Evolutionary conservation across 2,113 vertebrate genomes (phyloP), one percentile per base, ranked within the genome.

Genomic region (Pachypanchax playfairii): DNA sequence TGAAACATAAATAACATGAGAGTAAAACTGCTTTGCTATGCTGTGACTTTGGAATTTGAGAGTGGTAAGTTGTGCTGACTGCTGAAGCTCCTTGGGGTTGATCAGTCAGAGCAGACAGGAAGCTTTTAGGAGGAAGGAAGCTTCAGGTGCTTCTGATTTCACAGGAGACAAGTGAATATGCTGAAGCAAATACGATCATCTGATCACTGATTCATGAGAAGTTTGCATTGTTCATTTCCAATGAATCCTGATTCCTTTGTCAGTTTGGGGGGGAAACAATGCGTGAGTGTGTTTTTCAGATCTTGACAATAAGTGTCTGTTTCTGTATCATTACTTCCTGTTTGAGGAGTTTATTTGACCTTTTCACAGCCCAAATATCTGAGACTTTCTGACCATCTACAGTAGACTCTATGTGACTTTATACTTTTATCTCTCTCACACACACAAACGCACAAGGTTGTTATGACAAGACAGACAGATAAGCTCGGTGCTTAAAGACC

Each of bases 391-490:
- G 14, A 39, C 36, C 36, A 36, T 36, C 35, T 36, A 7, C 18
- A 12, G 17, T 48, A 21, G n/a, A n/a, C n/a, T 43, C 5, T 64
- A 4, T n/a, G 29, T 12, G 53, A 22, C 26, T 13, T 13, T 47
- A 14, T 20, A 25, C 39, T 15, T 38, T 6, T 26, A 31, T 31
- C 17, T 26, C 35, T 42, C 17, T n/a, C 43, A 66, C 61, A 50
- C 39, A 57, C 53, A 67, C 17, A 67, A 33, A 75, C 64, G 68
- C 54, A 83, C 21, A 42, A n/a, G 60, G 63, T 71, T 83, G 57
- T 86, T 82, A 72, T 84, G 82, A 80, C 68, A 77, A 22, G 35
- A 73, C 54, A n/a, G 36, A 69, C 28, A 64, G 82, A 87, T 87
- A 89, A 86, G 78, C 62, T 63, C 33, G 53, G 54, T 33, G 53